Evolutionary conservation across 1,140 invertebrate genomes (phyloP), one percentile per base, ranked within the genome.

Genomic region (Atopsyche davidsoni): DNA sequence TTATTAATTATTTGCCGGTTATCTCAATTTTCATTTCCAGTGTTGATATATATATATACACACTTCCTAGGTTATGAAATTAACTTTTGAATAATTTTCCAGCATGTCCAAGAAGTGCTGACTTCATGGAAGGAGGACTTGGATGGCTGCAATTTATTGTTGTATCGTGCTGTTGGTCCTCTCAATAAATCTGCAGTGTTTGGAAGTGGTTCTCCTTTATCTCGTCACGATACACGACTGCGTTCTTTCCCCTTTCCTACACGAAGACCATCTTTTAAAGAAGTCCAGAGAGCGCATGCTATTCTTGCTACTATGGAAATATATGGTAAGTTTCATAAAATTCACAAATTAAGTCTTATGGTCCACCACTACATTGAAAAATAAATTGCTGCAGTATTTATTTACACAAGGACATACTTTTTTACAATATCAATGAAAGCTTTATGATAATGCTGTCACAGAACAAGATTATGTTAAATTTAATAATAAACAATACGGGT

Each of bases 201-300:
- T 60, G 81, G 84, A 14, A 86, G 86, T 14, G 83, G 82, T 59
- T 79, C 77, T 51, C 80, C 87, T 2, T 64, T 92, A 9, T 73
- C 80, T 53, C 80, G 80, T 63, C 74, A 69, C 34, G 86, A 91
- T 62, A 32, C 60, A 4, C 69, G 86, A 46, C 65, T 93, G 9
- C 68, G 88, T 61, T 78, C 75, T 28, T 77, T 94, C 55, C 90
- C 91, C 4, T 91, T 95, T 67, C 80, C 85, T 1, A 92, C 90
- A 0, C 75, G 82, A 57, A 75, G 88, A 59, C 84, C 91, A 2
- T 91, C 86, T 1, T 88, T 83, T 57, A 85, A 79, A 44, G 90
- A 93, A 75, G 79, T 90, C 0, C 78, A 84, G 63, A 73, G 88
- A 46, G 85, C 90, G 1, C 81, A 87, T 61, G 75, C 80, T 28